Conservation (phyloP, 1,140 invertebrate genomes). For the Drosophila bocki region DNA sequence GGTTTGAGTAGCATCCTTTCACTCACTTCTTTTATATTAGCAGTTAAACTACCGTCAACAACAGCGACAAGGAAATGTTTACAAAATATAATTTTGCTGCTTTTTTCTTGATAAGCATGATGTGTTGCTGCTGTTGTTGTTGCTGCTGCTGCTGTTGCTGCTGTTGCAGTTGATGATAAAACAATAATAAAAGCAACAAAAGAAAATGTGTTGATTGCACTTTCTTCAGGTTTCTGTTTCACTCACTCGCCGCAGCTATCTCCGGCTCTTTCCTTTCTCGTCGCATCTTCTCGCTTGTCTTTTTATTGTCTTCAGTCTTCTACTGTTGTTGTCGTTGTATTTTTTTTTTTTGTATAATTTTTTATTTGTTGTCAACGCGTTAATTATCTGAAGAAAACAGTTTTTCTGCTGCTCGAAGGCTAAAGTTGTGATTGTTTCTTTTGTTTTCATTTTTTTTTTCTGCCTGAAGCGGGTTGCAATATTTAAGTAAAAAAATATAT, state of each 20-base stretch:
- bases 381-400: conserved; percentile 50
- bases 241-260: conserved; percentile 16
- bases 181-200: conserved; percentile 15
- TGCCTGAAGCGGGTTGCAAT: conserved; percentile 1
- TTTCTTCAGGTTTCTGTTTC: conserved; percentile 44
- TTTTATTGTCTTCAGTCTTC: conserved; percentile 29
- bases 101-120: conserved; percentile 48
- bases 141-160: not conserved
- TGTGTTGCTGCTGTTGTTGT: not conserved
- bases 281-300: conserved; percentile 14
- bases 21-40: not conserved
- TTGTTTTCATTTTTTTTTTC: conserved; percentile 8
- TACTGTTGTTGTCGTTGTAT: not conserved
- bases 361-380: conserved; percentile 38
- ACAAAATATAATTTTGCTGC: conserved; percentile 21
- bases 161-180: conserved; percentile 13
- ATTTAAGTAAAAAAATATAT: not conserved
- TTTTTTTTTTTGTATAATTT: not conserved
- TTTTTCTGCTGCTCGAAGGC: conserved; percentile 28
- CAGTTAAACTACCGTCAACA: conserved; percentile 1
- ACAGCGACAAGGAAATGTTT: conserved; percentile 57
- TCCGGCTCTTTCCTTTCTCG: conserved; percentile 28
- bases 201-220: conserved; percentile 52
- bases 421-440: conserved; percentile 11
- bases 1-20: not conserved